Conservation (phyloP, 2,888 invertebrate species). For the Vandiemenella viatica region DNA sequence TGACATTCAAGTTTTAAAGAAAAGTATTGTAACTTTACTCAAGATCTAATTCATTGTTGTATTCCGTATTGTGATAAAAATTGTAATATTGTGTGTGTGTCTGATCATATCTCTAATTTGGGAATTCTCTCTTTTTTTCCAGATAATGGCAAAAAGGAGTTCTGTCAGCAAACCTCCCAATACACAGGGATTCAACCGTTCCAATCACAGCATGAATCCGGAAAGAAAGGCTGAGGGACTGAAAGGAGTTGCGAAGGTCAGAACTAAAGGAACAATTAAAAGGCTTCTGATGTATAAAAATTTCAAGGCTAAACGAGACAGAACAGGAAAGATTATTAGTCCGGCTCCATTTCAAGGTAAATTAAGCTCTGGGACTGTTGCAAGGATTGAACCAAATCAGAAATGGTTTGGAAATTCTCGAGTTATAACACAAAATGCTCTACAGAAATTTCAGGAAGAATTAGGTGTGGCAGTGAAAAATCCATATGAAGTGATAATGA, state of each 20-base stretch:
- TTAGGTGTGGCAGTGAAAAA: slow-evolving; percentile 87
- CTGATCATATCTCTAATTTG: too few species aligned
- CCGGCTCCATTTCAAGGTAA: slow-evolving; percentile 93
- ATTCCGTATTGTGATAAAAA: too few species aligned
- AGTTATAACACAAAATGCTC: slow-evolving; percentile 80
- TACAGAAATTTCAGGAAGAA: slow-evolving; percentile 86
- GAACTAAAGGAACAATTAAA: slow-evolving; percentile 88
- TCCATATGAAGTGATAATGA: slow-evolving; percentile 96
- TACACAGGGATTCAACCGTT: slow-evolving; percentile 70
- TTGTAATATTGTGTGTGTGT: too few species aligned
- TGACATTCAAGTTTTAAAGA: too few species aligned
- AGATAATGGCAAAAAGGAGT: slow-evolving; percentile 66
- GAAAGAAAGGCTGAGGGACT: slow-evolving; percentile 63
- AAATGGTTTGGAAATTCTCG: slow-evolving; percentile 99
- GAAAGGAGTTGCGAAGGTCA: slow-evolving; percentile 68
- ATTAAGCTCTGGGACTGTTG: slow-evolving; percentile 74
- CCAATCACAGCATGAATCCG: slow-evolving; percentile 89
- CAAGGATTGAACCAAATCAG: slow-evolving; percentile 91
- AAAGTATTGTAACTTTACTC: too few species aligned
- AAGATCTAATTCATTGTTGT: too few species aligned
- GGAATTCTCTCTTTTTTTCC: too few species aligned
- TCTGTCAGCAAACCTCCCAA: slow-evolving; percentile 59
- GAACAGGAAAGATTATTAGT: slow-evolving; percentile 73
- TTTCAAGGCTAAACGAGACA: slow-evolving; percentile 87
- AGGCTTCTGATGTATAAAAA: slow-evolving; percentile 96